Evolutionary conservation across 2,797 vertebrate genomes (phyloP).

Genomic region (Silurus lanzhouensis): DNA sequence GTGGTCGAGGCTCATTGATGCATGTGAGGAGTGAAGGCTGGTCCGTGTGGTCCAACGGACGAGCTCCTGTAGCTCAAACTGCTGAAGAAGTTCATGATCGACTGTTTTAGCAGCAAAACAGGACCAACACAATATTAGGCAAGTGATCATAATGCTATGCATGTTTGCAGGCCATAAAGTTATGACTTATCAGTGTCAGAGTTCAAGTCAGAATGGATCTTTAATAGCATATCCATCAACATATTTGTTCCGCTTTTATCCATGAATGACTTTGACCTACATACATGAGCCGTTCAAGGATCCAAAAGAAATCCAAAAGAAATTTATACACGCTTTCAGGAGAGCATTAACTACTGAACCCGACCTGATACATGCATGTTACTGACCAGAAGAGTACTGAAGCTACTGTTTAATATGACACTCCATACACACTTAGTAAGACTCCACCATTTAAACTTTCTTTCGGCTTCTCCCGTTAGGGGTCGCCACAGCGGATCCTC

Average conservation of each 20-base stretch:
- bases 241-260: neutral
- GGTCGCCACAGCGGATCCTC: too few relatives aligned
- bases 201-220: neutral
- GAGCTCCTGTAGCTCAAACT: too few relatives aligned
- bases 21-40: too few relatives aligned
- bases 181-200: too few relatives aligned
- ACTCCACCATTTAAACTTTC: neutral
- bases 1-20: too few relatives aligned
- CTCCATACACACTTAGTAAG: too few relatives aligned
- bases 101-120: too few relatives aligned
- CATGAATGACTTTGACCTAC: neutral
- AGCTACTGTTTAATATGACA: neutral
- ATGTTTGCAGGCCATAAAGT: neutral
- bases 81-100: too few relatives aligned
- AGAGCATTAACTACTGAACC: neutral
- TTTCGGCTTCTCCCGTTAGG: too few relatives aligned
- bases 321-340: neutral
- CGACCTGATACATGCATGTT: neutral
- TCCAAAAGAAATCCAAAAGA: conserved; percentile 5
- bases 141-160: too few relatives aligned
- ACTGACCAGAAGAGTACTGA: neutral
- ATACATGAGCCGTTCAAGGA: neutral
- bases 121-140: too few relatives aligned
- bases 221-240: neutral
- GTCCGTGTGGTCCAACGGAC: too few relatives aligned